These are phyloP conservation scores for Agrenia bidenticulata DNA, from an alignment of 2,888 invertebrate species.

Conservation along the genomic window DNA sequence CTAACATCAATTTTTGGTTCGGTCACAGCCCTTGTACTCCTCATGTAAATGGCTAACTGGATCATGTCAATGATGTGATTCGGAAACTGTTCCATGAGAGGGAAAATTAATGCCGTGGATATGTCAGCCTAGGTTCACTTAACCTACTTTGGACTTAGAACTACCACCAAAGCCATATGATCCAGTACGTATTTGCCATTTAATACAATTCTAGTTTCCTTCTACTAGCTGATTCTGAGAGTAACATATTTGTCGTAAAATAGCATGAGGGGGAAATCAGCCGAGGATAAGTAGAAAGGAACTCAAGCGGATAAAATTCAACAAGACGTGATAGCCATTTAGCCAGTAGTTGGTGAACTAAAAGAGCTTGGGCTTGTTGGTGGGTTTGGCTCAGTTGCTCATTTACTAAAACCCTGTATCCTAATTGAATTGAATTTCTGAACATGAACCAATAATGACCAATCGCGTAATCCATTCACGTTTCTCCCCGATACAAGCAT, in stretches of 20 bases:
- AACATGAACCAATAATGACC: slow-evolving; percentile 34
- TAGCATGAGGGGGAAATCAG: slow-evolving; percentile 14
- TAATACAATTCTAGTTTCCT: no score
- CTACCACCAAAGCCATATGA: no score
- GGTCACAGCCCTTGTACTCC: not conserved
- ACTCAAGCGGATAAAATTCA: slow-evolving; percentile 19
- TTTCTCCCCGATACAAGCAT: slow-evolving; percentile 14
- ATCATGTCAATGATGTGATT: slow-evolving; percentile 18
- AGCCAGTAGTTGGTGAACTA: not conserved
- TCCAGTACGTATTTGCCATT: no score
- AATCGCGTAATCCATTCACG: slow-evolving; percentile 40
- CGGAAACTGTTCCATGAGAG: not conserved
- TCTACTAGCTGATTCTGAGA: no score
- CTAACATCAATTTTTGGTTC: slow-evolving; percentile 4
- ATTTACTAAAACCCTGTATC: slow-evolving; percentile 38
- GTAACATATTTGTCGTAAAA: slow-evolving; percentile 17
- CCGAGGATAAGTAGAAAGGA: slow-evolving; percentile 14
- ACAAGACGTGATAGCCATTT: slow-evolving; percentile 23
- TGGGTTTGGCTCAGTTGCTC: slow-evolving; percentile 38
- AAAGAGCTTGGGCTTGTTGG: not conserved
- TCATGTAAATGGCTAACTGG: slow-evolving; percentile 9
- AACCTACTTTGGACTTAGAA: not conserved
- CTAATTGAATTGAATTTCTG: slow-evolving; percentile 45
- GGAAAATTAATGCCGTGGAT: slow-evolving; percentile 16
- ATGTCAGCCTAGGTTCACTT: not conserved